phyloP scores from a whole-genome alignment of 2,113 vertebrate genomes.

The Pseudopipra pipra region DNA sequence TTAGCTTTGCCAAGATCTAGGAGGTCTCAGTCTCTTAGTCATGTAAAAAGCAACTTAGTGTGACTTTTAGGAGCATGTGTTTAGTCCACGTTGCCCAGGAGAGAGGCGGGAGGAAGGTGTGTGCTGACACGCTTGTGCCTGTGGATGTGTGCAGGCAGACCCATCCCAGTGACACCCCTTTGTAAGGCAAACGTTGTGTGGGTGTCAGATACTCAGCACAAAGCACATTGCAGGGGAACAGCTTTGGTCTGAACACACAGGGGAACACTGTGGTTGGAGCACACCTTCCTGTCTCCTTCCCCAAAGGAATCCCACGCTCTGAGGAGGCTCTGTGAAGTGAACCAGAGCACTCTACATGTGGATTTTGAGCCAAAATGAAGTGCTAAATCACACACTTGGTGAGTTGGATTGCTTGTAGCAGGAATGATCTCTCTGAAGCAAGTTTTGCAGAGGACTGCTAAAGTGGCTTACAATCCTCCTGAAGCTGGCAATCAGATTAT shows the following conservation, averaged over 20 bases:
- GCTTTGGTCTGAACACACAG: background rate
- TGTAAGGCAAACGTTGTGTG: background rate
- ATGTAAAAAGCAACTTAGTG: background rate
- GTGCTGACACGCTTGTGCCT: background rate
- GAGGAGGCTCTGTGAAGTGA: background rate
- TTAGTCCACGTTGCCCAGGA: background rate
- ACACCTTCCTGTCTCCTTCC: background rate
- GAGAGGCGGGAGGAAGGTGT: background rate
- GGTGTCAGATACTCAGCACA: background rate
- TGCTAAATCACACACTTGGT: background rate
- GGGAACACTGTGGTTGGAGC: background rate
- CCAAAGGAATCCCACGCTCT: background rate
- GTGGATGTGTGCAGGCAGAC: background rate
- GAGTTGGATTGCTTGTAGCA: background rate
- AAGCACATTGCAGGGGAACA: background rate
- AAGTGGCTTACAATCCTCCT: background rate
- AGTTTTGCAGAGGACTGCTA: background rate
- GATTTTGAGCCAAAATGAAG: background rate
- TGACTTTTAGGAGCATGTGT: background rate
- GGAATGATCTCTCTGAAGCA: background rate
- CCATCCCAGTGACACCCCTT: background rate
- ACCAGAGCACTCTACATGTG: background rate
- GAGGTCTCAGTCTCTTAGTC: background rate
- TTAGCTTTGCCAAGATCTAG: background rate
- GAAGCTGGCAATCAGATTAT: constrained; percentile 25